Conservation (phyloP, 2,113 vertebrate genomes). For the Pholis gunnellus region DNA sequence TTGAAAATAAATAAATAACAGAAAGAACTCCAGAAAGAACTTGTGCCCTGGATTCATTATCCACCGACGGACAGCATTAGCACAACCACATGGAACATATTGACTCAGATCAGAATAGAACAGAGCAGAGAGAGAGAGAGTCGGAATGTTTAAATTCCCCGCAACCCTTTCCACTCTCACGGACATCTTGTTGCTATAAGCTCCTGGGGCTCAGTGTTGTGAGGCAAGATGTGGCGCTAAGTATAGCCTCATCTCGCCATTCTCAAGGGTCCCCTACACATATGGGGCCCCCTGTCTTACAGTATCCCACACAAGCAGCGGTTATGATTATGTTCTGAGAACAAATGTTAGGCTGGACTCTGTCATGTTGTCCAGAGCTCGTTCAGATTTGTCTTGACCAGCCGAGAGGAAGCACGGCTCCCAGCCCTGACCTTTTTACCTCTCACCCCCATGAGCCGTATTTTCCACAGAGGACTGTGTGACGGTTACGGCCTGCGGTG, state of each 20-base stretch:
- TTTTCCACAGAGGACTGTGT: constrained; percentile 69
- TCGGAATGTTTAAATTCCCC: constrained; percentile 40
- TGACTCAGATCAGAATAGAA: constrained; percentile 46
- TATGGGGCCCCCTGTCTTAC: constrained; percentile 4
- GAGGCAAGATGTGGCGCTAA: constrained; percentile 38
- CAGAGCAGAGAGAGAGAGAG: not conserved
- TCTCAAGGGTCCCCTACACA: constrained; percentile 58
- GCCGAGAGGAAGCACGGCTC: constrained; percentile 65
- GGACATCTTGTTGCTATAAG: constrained; percentile 38
- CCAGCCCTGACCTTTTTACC: constrained; percentile 60
- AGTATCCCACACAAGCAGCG: constrained; percentile 38
- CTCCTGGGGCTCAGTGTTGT: not conserved
- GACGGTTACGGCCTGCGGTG: constrained; percentile 38
- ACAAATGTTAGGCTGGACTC: constrained; percentile 25
- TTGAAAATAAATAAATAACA: not conserved
- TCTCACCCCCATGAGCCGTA: constrained; percentile 51
- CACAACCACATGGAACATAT: constrained; percentile 44
- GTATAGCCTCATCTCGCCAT: constrained; percentile 44
- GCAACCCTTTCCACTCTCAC: constrained; percentile 40
- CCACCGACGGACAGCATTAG: constrained; percentile 7
- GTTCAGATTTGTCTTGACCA: constrained; percentile 44
- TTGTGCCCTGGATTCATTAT: not conserved
- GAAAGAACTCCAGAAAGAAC: not conserved
- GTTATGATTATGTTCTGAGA: constrained; percentile 46
- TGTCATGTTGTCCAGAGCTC: constrained; percentile 37